Evolutionary conservation across 2,797 vertebrate species (phyloP).

Genomic region (Halcyon smyrnensis): DNA sequence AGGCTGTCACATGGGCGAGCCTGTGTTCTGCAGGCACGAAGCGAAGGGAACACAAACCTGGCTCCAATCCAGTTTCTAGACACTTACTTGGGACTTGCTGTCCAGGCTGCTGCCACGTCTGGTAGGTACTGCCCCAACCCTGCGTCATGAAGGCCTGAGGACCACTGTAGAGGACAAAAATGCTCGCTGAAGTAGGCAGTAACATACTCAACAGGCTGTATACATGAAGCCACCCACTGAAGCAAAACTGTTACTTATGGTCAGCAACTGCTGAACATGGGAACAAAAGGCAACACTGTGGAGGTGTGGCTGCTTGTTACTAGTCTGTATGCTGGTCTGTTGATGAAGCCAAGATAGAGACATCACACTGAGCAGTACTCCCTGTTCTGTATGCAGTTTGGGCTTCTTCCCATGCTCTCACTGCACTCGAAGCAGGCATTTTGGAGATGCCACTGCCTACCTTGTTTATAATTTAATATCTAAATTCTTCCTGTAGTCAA

Average conservation of each 20-base stretch:
- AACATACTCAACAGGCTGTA: neutral
- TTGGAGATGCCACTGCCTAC: neutral
- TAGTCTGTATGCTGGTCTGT: neutral
- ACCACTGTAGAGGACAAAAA: constrained; percentile 80
- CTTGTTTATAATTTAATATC: neutral
- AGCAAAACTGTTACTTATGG: neutral
- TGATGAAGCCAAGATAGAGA: neutral
- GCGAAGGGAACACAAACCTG: neutral
- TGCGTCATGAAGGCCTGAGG: constrained; percentile 94
- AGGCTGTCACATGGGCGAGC: neutral
- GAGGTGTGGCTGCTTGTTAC: neutral
- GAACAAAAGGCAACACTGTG: neutral
- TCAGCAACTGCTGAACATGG: neutral
- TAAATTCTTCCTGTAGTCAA: neutral
- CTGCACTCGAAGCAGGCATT: neutral
- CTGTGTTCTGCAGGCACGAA: neutral
- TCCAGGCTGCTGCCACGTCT: constrained; percentile 95
- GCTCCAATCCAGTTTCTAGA: neutral
- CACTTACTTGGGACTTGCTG: constrained; percentile 96
- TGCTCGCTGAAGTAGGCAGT: neutral
- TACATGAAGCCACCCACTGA: neutral
- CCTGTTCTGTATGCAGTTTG: neutral
- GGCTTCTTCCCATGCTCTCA: neutral
- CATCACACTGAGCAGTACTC: neutral
- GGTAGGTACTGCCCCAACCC: constrained; percentile 96